Percentiles rank a stretch among this genome's conserved stretches.
Evolutionary conservation across 92 coral and sea anemone genomes (phyloP).

Genomic region (Zoanthus sansibaricus): DNA sequence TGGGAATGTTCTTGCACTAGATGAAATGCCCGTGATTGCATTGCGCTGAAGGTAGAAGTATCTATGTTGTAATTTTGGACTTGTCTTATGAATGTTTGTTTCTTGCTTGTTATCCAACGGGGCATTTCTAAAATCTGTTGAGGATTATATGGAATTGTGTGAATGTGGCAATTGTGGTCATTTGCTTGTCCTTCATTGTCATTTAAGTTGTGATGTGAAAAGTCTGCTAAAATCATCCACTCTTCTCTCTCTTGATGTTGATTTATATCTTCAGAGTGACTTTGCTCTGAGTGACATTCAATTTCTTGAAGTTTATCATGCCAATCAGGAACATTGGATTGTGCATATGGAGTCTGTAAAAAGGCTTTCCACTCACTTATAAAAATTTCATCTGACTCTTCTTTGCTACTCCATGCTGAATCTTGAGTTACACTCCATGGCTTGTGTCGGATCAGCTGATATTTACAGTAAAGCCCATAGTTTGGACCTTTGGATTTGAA

Average conservation of each 20-base stretch:
- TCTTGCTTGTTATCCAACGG: constrained; percentile 45
- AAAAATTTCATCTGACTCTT: constrained; percentile 3
- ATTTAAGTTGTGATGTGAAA: constrained; percentile 23
- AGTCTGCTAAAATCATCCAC: constrained; percentile 78
- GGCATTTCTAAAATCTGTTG: constrained; percentile 51
- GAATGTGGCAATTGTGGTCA: constrained; percentile 49
- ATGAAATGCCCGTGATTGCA: constrained; percentile 48
- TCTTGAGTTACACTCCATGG: constrained; percentile 33
- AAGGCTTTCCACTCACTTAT: constrained; percentile 33
- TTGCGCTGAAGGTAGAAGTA: constrained; percentile 33
- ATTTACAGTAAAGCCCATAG: constrained; percentile 43
- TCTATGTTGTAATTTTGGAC: constrained; percentile 46
- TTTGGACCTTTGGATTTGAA: constrained; percentile 28
- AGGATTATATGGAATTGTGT: constrained; percentile 37
- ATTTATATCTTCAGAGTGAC: constrained; percentile 32
- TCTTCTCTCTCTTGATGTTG: constrained; percentile 54
- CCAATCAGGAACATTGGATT: constrained; percentile 44
- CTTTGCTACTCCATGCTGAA: constrained; percentile 32
- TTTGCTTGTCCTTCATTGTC: constrained; percentile 14
- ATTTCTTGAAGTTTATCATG: constrained; percentile 43
- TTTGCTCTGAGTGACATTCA: constrained; percentile 18
- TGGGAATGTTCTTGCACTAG: constrained; percentile 22
- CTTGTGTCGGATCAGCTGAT: constrained; percentile 31
- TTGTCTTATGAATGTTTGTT: constrained; percentile 21
- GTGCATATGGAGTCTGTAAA: constrained; percentile 41